These are phyloP conservation scores for Drepanosiphum platanoidis DNA, from an alignment of 2,888 invertebrate genomes.

Conservation along the genomic window DNA sequence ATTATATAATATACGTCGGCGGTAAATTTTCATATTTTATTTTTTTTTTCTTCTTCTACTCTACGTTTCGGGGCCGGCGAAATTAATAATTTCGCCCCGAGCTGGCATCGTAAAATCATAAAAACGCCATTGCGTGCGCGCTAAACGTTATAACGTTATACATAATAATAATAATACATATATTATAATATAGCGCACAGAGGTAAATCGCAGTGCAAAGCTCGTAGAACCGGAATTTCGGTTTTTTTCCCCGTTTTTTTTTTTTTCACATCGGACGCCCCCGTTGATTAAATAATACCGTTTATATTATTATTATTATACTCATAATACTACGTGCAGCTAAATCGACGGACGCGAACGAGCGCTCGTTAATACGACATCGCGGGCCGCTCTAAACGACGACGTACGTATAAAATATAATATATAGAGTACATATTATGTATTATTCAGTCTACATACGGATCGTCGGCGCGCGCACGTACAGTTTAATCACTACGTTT, in stretches of 20 bases:
- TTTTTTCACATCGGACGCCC: neutral
- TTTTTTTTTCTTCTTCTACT: too few species aligned
- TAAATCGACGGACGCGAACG: neutral
- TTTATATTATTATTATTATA: neutral
- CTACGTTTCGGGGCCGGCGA: too few species aligned
- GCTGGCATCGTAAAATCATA: too few species aligned
- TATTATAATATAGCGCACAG: neutral
- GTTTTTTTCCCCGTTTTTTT: neutral
- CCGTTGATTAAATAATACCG: neutral
- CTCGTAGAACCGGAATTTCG: conserved; percentile 3
- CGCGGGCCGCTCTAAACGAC: neutral
- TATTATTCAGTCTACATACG: too few species aligned
- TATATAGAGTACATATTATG: too few species aligned
- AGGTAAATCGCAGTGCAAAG: too few species aligned
- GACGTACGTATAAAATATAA: neutral
- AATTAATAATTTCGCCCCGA: too few species aligned
- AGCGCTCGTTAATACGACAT: neutral
- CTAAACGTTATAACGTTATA: neutral
- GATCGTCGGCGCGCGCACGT: neutral
- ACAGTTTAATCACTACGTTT: too few species aligned
- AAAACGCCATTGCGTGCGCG: too few species aligned
- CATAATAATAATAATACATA: neutral
- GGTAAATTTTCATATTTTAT: too few species aligned
- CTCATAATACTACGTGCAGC: too few species aligned
- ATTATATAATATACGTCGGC: too few species aligned